phyloP scores from a whole-genome alignment of 2,888 invertebrate species.

The Conus canariensis region DNA sequence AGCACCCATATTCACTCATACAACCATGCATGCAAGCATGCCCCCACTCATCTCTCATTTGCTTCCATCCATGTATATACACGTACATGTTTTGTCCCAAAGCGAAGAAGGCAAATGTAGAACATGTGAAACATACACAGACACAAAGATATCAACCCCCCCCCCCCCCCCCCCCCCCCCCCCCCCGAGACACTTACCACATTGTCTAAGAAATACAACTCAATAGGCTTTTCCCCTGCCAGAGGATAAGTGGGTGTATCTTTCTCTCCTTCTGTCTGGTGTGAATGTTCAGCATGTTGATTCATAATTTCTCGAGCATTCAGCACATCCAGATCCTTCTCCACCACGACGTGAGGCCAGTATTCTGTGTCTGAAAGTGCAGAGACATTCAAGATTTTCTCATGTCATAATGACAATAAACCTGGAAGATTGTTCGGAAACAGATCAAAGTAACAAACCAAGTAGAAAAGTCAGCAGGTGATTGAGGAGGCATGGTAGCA shows the following conservation, averaged over 20 bases:
- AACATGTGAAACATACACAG: too few relatives aligned
- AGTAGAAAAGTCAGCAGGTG: too few relatives aligned
- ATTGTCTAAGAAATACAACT: conserved; percentile 28
- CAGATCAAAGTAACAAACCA: too few relatives aligned
- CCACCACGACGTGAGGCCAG: conserved; percentile 48
- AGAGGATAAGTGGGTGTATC: not conserved
- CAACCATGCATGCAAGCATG: not conserved
- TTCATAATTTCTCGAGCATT: conserved; percentile 30
- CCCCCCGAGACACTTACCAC: not conserved
- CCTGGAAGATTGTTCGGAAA: too few relatives aligned
- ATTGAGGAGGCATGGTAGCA: too few relatives aligned
- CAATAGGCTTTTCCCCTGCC: conserved; percentile 28
- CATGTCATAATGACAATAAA: too few relatives aligned
- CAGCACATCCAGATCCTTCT: conserved; percentile 41
- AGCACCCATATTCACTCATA: not conserved
- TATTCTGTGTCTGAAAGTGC: conserved; percentile 33
- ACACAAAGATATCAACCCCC: too few relatives aligned
- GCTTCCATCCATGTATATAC: not conserved
- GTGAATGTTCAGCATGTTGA: not conserved
- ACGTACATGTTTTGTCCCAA: not conserved
- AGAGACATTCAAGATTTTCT: not conserved
- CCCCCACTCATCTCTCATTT: not conserved
- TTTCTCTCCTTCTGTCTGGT: not conserved
- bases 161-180: too few relatives aligned
- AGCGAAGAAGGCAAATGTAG: too few relatives aligned